Base-by-base conservation (phyloP, 2,888 invertebrate genomes). In the Chloroclysta siterata region DNA sequence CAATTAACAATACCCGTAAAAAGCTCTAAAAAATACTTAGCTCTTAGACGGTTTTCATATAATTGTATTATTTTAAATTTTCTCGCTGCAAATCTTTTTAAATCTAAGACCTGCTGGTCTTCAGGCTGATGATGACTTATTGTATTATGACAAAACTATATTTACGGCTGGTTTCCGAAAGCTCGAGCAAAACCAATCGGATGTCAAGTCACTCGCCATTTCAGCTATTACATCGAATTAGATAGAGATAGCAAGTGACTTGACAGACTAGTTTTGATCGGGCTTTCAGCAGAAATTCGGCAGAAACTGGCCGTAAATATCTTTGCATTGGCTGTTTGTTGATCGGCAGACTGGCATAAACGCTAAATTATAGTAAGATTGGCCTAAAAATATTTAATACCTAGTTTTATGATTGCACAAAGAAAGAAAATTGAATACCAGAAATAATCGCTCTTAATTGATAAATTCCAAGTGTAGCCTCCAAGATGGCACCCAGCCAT, bases 331-430 rank as follows among this genome's bases (percentile, higher is more conserved):
- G 29, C 29, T 29, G 29, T 8, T 7, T 42, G 5, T 42, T 15
- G 2, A 17, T 17, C 44, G 44, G 17, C 17, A 44, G 7, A 22
- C 15, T 46, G 15, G 14, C 39, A 22, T 39, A 56, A 48, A 41
- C 56, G 11, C 3, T 56, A 29, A 42, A 36, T 22, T 50, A 39
- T 1, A 39, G 36, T 36, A 55, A 39, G 14, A 53, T 51, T 29
- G 63, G 63, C 63, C 63, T 63, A 63, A 63, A 51, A 39, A 60
- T 60, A 1, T 54, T 60, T 53, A 42, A 33, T 60, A 60, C n/a
- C 39, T 60, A 53, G 59, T 28, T 53, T 15, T 53, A 47, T 39
- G 47, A 39, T 10, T 52, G 6, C 41, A 54, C 28, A 48, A 22
- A 11, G 22, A 15, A 47, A 47, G 6, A 33, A 7, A 33, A n/a